Conservation (phyloP, 2,888 invertebrate genomes). For the Sialis fuliginosa region DNA sequence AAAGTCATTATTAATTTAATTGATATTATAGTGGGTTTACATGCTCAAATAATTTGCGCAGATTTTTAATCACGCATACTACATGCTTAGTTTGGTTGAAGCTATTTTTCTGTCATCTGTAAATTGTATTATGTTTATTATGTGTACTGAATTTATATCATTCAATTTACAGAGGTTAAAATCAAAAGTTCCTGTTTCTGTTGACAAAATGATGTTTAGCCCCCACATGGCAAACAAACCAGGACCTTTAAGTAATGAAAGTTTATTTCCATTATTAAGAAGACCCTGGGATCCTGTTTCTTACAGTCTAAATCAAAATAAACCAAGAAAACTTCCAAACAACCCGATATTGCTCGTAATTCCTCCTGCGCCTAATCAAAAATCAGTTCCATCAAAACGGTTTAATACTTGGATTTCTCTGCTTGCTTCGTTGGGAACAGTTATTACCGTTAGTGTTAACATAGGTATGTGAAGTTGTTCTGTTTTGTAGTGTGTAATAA, state of each 20-base stretch:
- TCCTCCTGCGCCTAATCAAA: constrained; percentile 33
- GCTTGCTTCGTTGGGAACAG: constrained; percentile 46
- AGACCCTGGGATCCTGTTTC: constrained; percentile 59
- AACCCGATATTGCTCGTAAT: constrained; percentile 47
- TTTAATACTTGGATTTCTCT: constrained; percentile 53
- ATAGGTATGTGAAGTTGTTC: constrained; percentile 15
- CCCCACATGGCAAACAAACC: constrained; percentile 27
- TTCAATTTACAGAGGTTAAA: constrained; percentile 32
- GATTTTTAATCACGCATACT: too few relatives aligned
- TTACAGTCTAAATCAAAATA: constrained; percentile 34
- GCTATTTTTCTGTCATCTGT: too few relatives aligned
- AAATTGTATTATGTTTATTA: too few relatives aligned
- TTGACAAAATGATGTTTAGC: constrained; percentile 53
- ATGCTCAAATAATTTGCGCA: too few relatives aligned
- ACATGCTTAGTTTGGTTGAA: too few relatives aligned
- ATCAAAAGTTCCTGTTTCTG: constrained; percentile 47
- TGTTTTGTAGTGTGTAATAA: too few relatives aligned
- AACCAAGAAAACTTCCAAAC: constrained; percentile 50
- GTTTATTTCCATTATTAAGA: constrained; percentile 43
- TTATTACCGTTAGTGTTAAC: constrained; percentile 40
- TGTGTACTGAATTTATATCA: background rate
- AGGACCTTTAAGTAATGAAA: constrained; percentile 38
- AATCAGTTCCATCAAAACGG: constrained; percentile 29
- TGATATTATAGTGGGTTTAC: too few relatives aligned
- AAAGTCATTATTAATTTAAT: constrained; percentile 5